Conservation (phyloP, 2,888 invertebrate genomes). For the Stratiomys singularior region DNA sequence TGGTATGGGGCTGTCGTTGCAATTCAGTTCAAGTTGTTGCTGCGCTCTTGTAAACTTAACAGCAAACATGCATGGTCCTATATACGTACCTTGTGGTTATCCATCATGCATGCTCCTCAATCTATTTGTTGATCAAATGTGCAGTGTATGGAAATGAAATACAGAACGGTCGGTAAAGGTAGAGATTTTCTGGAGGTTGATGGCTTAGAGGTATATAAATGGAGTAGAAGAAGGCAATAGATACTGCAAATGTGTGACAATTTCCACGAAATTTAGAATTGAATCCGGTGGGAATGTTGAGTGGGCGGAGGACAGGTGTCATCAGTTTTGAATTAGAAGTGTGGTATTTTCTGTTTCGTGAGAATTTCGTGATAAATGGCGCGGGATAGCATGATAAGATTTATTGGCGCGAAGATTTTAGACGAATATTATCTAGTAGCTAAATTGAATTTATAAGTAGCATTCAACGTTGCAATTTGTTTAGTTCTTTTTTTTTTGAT, state of each 20-base stretch:
- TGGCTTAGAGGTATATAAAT: neutral
- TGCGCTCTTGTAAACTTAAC: neutral
- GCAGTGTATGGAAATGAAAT: conserved; percentile 6
- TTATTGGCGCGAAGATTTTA: neutral
- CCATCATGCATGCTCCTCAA: neutral
- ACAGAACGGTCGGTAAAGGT: neutral
- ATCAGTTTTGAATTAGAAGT: conserved; percentile 6
- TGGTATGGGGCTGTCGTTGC: no score
- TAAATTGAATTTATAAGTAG: neutral
- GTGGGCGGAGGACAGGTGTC: conserved; percentile 29
- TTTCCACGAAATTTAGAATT: conserved; percentile 15
- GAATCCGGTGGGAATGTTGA: neutral
- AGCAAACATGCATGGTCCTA: conserved; percentile 11
- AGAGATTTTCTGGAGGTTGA: conserved; percentile 17
- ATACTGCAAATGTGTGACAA: conserved; percentile 25
- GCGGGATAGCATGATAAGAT: neutral
- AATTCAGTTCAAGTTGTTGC: no score
- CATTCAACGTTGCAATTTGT: no score
- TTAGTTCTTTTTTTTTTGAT: no score
- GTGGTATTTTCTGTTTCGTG: conserved; percentile 13
- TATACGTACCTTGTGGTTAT: conserved; percentile 3
- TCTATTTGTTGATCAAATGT: conserved; percentile 7
- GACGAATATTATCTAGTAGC: neutral
- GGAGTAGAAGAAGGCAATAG: neutral
- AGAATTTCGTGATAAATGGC: conserved; percentile 17